Evolutionary conservation across 2,797 vertebrate genomes (phyloP), one percentile per base, ranked within the genome.

Genomic region (Tangara arthus): DNA sequence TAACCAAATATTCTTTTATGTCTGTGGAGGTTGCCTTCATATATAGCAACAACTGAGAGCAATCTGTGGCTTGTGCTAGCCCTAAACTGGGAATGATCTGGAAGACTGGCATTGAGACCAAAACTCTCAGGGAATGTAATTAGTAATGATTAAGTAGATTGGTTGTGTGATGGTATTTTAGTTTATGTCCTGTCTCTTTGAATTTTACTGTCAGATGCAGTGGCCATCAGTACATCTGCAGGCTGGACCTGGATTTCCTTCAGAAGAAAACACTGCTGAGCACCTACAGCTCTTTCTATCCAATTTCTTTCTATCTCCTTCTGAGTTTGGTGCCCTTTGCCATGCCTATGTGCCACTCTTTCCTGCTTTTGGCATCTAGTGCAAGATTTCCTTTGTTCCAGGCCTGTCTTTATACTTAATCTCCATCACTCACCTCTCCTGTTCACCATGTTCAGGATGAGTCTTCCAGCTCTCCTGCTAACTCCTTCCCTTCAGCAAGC

Each of bases 151-250:
- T 34, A 86, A 56, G 42, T 61, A 64, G 21, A 20, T 69, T 76
- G 1, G 1, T 35, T 80, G 28, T 56, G 35, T 34, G 42, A 27
- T 27, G 18, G 21, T 70, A 6, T 41, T 82, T 59, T 15, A 73
- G 27, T 9, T 32, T 22, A 26, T 24, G 16, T 56, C 41, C 30
- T 23, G 37, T 20, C 4, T 20, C 9, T 87, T 79, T n/a, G n/a
- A 60, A 63, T 92, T 92, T 87, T 89, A 28, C 34, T 56, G 32
- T 70, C 32, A 82, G 15, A 20, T 1, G 2, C 32, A 50, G 26
- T 35, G 81, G 32, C 15, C 23, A 26, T 63, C 0, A 0, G 5
- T 71, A 21, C 1, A 2, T 11, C 39, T 84, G 37, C 21, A 63
- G 34, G 34, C 22, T 71, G 22, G 15, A 78, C 39, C 15, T 17